Percentiles rank a stretch among this genome's conserved stretches.
Evolutionary conservation across 2,113 vertebrate species (phyloP).

Genomic region (Syngnathus scovelli): DNA sequence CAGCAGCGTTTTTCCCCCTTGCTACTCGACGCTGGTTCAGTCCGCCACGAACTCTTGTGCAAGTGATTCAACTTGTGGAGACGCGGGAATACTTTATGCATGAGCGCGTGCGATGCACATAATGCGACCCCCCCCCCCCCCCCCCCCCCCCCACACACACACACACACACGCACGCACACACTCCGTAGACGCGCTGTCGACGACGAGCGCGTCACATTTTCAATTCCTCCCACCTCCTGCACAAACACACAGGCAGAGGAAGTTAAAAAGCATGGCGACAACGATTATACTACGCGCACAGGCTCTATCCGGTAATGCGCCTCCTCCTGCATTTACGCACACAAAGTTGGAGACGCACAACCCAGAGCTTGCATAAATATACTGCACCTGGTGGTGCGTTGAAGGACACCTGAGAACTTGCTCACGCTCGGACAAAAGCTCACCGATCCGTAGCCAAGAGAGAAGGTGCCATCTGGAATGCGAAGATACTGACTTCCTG

Average conservation of each 20-base stretch:
- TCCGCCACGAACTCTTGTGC: slow-evolving; percentile 19
- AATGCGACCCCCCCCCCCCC: slow-evolving; percentile 10
- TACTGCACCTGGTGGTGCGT: slow-evolving; percentile 13
- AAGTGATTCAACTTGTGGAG: slow-evolving; percentile 41
- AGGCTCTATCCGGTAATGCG: slow-evolving; percentile 16
- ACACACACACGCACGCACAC: not conserved
- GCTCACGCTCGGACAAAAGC: slow-evolving; percentile 13
- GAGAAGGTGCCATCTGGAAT: slow-evolving; percentile 3
- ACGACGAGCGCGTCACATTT: slow-evolving; percentile 42
- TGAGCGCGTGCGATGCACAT: slow-evolving; percentile 30
- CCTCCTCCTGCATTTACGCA: not conserved
- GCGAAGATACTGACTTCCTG: not conserved
- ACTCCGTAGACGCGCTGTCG: slow-evolving; percentile 52
- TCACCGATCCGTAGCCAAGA: not conserved
- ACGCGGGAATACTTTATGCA: slow-evolving; percentile 32
- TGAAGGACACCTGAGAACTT: slow-evolving; percentile 50
- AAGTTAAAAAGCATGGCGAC: slow-evolving; percentile 49
- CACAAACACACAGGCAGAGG: slow-evolving; percentile 24
- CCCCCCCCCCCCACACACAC: not conserved
- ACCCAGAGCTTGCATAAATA: not conserved
- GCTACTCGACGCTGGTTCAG: not conserved
- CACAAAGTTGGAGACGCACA: slow-evolving; percentile 45
- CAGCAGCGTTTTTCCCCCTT: not conserved
- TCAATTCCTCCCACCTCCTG: slow-evolving; percentile 46
- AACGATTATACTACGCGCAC: slow-evolving; percentile 47